Base-by-base conservation (phyloP, 2,888 invertebrate genomes). In the Platycheirus rosarum region DNA sequence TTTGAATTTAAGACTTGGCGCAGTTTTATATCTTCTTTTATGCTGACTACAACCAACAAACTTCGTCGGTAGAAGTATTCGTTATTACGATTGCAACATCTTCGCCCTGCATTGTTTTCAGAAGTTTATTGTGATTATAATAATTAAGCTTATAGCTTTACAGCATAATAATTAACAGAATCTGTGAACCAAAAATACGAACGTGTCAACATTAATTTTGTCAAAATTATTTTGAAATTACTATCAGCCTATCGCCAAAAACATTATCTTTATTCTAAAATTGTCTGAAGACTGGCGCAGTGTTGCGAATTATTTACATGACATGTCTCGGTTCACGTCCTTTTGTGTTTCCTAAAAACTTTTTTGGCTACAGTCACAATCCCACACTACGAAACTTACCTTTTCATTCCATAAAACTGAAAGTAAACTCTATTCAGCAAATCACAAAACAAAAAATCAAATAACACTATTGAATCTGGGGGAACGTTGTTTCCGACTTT, bases 281-380 rank as follows among this genome's bases (percentile, higher is more conserved):
- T 44, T 60, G 14, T 13, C 42, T 9, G n/a, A n/a, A n/a, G n/a
- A n/a, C 44, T 13, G 11, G 29, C 26, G 7, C 16, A 37, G 11
- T 65, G 51, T 37, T 57, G 44, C 51, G 55, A 66, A 53, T 55
- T 68, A 68, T 74, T 23, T 8, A 40, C 57, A 23, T 60, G 68
- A 73, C 68, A 23, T 51, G 57, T 20, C 51, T 57, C 37, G 5
- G 29, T 46, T 37, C 11, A 14, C 13, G 20, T 63, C 4, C 35
- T 53, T 53, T 62, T 32, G 7, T 42, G 29, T 49, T 42, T 44
- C 0, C 1, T 14, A 40, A 32, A 42, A 65, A 37, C 60, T 62
- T 66, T 71, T 57, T 66, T 66, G 76, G 80, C 66, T 71, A 62
- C 42, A 53, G 46, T 53, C 70, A 35, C 60, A 49, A 0, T 1